Base-by-base conservation (phyloP, 2,797 vertebrate genomes). In the Masticophis lateralis region DNA sequence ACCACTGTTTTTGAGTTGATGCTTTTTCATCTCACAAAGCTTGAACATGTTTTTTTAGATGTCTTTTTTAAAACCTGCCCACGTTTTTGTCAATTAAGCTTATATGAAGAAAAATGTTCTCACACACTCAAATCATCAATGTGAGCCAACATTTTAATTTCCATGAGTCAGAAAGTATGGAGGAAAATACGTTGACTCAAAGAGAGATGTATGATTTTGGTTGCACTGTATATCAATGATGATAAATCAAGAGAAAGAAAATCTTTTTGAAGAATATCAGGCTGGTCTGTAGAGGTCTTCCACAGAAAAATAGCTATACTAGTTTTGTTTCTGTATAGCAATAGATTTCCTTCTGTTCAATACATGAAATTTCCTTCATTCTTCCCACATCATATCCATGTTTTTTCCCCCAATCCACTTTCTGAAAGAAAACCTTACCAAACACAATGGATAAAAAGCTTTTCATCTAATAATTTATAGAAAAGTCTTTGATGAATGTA, bases 61-160 rank as follows among this genome's bases (percentile, higher is more conserved):
- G 61, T 55, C 55, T 32, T 66, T 74, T 22, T 93, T 93, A 91
- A 95, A 95, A 20, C 18, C 91, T 28, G 13, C 10, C 89, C 83
- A 88, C 91, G 87, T 94, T 96, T 91, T 94, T 89, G 91, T 91
- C 94, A 96, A 90, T 94, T 95, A 95, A 69, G 92, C 0, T 93
- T 94, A 96, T 96, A 96, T 96, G 93, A 97, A 96, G 94, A 97
- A 91, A 93, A 96, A 96, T 92, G 87, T 16, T 83, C 9, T 83
- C 0, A 13, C 79, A 51, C 90, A 92, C 57, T 96, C 88, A 95
- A 96, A 96, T 96, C 88, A 96, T 63, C 89, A 91, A 96, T 95
- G 92, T 88, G 95, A 96, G 96, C 90, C 95, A 96, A 94, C 89
- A 90, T 94, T 95, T 95, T 96, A 32, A 94, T 95, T 95, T 93